These are phyloP conservation scores for Sminthurides bifidus DNA, from an alignment of 1,140 invertebrate species.

Conservation along the genomic window DNA sequence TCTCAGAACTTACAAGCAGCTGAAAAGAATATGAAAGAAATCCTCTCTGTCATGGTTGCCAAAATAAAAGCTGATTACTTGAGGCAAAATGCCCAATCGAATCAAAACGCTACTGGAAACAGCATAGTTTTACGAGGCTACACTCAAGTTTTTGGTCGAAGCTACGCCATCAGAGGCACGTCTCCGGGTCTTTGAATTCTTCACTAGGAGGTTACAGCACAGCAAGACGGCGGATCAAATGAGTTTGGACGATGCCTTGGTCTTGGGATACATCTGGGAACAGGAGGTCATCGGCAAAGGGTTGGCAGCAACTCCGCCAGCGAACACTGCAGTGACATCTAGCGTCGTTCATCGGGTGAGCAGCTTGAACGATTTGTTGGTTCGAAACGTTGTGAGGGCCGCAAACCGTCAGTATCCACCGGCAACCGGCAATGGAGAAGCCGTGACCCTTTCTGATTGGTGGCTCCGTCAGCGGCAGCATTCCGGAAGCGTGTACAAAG, in stretches of 20 bases:
- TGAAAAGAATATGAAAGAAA: neutral
- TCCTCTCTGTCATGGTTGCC: neutral
- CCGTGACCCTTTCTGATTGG: neutral
- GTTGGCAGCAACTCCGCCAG: too few species aligned
- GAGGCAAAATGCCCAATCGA: neutral
- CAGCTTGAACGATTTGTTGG: too few species aligned
- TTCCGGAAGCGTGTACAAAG: slow-evolving; percentile 2
- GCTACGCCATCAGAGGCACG: neutral
- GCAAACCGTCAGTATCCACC: neutral
- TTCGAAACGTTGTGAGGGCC: neutral
- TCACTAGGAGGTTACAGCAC: neutral
- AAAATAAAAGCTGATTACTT: neutral
- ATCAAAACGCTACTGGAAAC: neutral
- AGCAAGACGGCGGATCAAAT: neutral
- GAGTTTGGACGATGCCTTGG: slow-evolving; percentile 4
- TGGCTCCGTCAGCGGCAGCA: slow-evolving; percentile 2
- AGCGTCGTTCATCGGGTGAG: too few species aligned
- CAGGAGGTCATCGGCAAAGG: neutral
- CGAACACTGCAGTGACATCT: too few species aligned
- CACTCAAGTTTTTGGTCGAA: slow-evolving; percentile 3
- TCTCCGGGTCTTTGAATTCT: neutral
- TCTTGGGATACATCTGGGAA: slow-evolving; percentile 1
- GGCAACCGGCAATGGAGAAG: neutral
- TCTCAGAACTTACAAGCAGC: neutral
- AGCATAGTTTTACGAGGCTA: neutral